Conservation (phyloP, 2,888 invertebrate genomes). For the Athalia cordata region DNA sequence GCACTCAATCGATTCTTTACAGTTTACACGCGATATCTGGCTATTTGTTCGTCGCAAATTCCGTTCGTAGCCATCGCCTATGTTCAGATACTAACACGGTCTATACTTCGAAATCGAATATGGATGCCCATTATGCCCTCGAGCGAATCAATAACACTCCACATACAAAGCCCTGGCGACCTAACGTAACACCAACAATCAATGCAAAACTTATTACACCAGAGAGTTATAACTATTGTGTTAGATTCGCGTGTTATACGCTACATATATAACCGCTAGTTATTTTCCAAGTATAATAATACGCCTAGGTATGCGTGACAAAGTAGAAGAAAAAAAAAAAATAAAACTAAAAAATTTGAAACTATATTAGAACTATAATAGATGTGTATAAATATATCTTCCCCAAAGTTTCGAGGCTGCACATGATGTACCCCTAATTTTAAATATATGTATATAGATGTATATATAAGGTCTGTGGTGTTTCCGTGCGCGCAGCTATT, state of each 20-base stretch:
- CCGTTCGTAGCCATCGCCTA: slow-evolving; percentile 14
- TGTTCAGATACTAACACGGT: slow-evolving; percentile 46
- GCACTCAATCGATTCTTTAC: background rate
- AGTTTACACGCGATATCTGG: background rate
- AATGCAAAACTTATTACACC: slow-evolving; percentile 48
- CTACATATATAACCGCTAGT: background rate
- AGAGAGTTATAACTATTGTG: background rate
- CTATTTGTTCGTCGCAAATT: background rate
- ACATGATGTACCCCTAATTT: no score
- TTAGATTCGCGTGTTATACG: background rate
- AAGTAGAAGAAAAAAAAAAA: no score
- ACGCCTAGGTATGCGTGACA: no score
- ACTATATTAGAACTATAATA: no score
- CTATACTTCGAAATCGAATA: slow-evolving; percentile 63
- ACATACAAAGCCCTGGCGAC: slow-evolving; percentile 64
- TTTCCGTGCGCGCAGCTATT: background rate
- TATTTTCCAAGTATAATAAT: no score
- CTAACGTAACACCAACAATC: slow-evolving; percentile 62
- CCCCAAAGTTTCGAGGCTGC: no score
- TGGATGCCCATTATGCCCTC: slow-evolving; percentile 61
- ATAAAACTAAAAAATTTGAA: no score
- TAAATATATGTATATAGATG: background rate
- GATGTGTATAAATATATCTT: no score
- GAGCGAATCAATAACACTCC: slow-evolving; percentile 65
- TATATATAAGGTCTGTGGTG: background rate